These are phyloP conservation scores for Ridgeia piscesae DNA, from an alignment of 1,140 invertebrate genomes.

Conservation along the genomic window DNA sequence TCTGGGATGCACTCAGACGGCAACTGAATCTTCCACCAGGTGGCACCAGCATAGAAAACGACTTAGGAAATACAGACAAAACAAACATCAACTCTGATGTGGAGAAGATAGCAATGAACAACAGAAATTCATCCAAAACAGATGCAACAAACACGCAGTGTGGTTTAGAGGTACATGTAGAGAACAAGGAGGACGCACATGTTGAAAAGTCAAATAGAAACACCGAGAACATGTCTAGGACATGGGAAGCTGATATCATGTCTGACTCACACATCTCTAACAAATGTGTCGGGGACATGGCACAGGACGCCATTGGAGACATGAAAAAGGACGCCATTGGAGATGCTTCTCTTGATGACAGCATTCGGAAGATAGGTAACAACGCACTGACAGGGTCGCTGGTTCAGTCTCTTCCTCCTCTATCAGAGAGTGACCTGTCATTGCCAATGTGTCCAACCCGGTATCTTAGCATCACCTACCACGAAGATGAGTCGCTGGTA, in stretches of 20 bases:
- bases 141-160: background rate
- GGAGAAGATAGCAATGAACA: background rate
- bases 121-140: background rate
- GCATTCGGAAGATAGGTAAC: background rate
- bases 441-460: constrained; percentile 3
- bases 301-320: background rate
- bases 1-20: background rate
- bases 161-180: background rate
- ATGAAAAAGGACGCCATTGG: background rate
- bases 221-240: background rate
- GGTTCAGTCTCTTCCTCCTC: constrained; percentile 20
- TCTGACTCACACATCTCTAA: background rate
- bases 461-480: constrained; percentile 13
- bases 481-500: background rate
- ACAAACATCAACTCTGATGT: background rate
- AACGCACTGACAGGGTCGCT: background rate
- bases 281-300: background rate
- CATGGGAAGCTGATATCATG: background rate
- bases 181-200: background rate
- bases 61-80: background rate
- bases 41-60: background rate
- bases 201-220: background rate
- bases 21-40: background rate
- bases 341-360: background rate
- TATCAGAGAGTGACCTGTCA: constrained; percentile 15